These are phyloP conservation scores for Zeus faber DNA, from an alignment of 2,113 vertebrate genomes.

Conservation along the genomic window DNA sequence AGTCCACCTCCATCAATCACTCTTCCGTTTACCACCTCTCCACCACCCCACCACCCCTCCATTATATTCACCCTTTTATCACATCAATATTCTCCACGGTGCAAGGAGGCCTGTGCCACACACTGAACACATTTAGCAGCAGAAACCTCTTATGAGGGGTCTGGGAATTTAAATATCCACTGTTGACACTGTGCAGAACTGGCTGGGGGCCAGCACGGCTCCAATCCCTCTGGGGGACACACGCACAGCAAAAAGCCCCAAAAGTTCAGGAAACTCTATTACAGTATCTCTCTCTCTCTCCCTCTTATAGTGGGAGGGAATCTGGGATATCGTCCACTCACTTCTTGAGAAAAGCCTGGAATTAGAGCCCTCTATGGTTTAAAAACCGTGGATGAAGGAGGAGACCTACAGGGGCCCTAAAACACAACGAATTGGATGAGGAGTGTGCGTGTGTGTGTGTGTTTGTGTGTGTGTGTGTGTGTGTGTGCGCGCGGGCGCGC, in stretches of 20 bases:
- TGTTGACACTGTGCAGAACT: constrained; percentile 95
- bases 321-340: no score
- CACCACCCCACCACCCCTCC: constrained; percentile 48
- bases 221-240: constrained; percentile 74
- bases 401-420: no score
- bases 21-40: constrained; percentile 55
- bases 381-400: no score
- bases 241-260: no score
- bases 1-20: constrained; percentile 59
- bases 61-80: constrained; percentile 43
- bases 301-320: constrained; percentile 80
- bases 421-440: no score
- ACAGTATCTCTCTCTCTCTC: constrained; percentile 75
- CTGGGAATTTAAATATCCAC: constrained; percentile 98
- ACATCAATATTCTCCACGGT: constrained; percentile 28
- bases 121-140: constrained; percentile 95
- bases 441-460: no score
- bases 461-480: no score
- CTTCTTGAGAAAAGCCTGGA: no score
- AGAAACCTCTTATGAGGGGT: constrained; percentile 93
- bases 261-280: constrained; percentile 75
- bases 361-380: no score
- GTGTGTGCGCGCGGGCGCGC: no score
- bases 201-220: constrained; percentile 79
- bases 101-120: constrained; percentile 69